Conservation (phyloP, 2,888 invertebrate species). For the Penaeus monodon region DNA sequence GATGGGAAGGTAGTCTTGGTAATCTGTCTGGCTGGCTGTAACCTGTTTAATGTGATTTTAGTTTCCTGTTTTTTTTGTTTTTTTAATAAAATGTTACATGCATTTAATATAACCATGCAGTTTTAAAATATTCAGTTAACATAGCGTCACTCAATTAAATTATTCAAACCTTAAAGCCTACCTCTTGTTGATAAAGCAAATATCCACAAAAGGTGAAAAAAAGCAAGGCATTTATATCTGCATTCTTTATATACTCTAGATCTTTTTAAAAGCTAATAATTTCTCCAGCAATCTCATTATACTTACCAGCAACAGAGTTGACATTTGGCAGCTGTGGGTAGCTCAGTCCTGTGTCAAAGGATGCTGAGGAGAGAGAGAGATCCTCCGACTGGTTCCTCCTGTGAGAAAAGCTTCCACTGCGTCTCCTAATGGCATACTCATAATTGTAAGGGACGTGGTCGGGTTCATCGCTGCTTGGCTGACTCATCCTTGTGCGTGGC, state of each 20-base stretch:
- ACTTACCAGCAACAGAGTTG: constrained; percentile 3
- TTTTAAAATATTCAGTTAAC: too few relatives aligned
- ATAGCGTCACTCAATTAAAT: too few relatives aligned
- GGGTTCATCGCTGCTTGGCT: constrained; percentile 19
- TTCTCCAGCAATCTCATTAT: neutral
- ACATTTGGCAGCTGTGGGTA: constrained; percentile 46
- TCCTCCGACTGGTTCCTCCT: constrained; percentile 50
- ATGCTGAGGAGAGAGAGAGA: constrained; percentile 15
- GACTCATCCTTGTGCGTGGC: constrained; percentile 37
- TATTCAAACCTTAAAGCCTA: too few relatives aligned
- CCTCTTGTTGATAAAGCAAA: too few relatives aligned
- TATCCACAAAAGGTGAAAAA: too few relatives aligned
- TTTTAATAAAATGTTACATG: neutral
- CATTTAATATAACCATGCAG: neutral
- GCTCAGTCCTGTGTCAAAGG: neutral
- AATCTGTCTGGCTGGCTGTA: constrained; percentile 2
- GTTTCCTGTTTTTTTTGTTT: too few relatives aligned
- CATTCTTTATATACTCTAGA: too few relatives aligned
- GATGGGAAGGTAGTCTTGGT: constrained; percentile 16
- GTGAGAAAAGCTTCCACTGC: constrained; percentile 30
- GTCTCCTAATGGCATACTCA: constrained; percentile 9
- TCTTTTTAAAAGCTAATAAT: neutral
- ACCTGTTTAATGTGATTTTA: neutral
- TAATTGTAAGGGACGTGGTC: constrained; percentile 1
- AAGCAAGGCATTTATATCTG: too few relatives aligned